Evolutionary conservation across 2,888 invertebrate species (phyloP), one percentile per base, ranked within the genome.

Genomic region (Sepioteuthis lessoniana): DNA sequence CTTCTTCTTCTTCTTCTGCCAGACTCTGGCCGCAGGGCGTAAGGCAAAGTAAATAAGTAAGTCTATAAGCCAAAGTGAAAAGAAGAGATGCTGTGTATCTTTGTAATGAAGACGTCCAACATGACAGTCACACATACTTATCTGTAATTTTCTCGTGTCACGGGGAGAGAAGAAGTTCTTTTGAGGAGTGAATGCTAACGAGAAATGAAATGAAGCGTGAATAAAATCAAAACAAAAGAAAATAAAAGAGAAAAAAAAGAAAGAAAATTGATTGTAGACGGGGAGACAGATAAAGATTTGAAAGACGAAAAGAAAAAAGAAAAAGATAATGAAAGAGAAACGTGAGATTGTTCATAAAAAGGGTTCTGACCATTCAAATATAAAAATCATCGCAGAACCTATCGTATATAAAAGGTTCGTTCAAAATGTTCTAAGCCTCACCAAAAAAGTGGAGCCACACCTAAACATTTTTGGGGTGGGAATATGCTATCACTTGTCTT

Each of bases 161-260:
- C 76, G 10, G n/a, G n/a, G 76, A n/a, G 35, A 76, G 35, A n/a
- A 76, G 13, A 35, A 76, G 76, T n/a, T 35, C 76, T 76, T 76
- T n/a, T 76, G n/a, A 76, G 76, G 76, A 76, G 35, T n/a, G 76
- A 76, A n/a, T 76, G 76, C 76, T 76, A 76, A 76, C 76, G 76
- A 76, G 76, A n/a, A 76, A 35, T 76, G 76, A 76, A 76, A 76
- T 76, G n/a, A 76, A 35, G 76, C 76, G 76, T 76, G 76, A 76
- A 35, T 0, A 8, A 76, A 13, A 31, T 0, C 31, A 76, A 31
- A 31, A 76, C 31, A n/a, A 28, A 76, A 31, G 8, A 76, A 76
- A 60, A 16, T 10, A 25, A 50, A 25, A 31, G 31, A 31, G 8
- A 31, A 21, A 60, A 31, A 60, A 31, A 31, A 28, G 10, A 4